Percentiles rank a stretch among this genome's conserved stretches.
Evolutionary conservation across 2,888 invertebrate genomes (phyloP).

Genomic region (Rhorus exstirpatorius): DNA sequence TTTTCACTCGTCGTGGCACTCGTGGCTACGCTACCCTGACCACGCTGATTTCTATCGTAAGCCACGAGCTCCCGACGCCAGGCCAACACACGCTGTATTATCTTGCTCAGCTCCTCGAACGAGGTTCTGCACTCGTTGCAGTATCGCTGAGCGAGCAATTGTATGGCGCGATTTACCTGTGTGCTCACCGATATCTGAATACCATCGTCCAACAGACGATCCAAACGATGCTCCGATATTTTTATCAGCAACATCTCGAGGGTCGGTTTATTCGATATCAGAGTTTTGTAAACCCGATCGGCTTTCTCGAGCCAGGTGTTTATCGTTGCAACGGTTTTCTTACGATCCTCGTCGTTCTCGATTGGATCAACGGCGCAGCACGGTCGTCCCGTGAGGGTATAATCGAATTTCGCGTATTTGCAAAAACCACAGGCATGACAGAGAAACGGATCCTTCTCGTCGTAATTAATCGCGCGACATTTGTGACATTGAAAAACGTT

Average conservation of each 20-base stretch:
- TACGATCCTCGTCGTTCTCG: slow-evolving; percentile 98
- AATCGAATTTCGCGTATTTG: slow-evolving; percentile 99
- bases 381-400: slow-evolving; percentile 95
- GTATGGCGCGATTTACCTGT: slow-evolving; percentile 96
- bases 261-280: slow-evolving; percentile 95
- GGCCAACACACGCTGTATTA: slow-evolving; percentile 96
- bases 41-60: slow-evolving; percentile 95
- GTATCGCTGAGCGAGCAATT: slow-evolving; percentile 97
- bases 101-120: slow-evolving; percentile 97
- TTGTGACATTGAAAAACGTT: slow-evolving; percentile 99
- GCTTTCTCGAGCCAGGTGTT: slow-evolving; percentile 97
- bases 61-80: slow-evolving; percentile 96
- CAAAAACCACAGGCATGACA: slow-evolving; percentile 99
- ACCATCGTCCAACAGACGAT: slow-evolving; percentile 88
- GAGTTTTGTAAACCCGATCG: slow-evolving; percentile 96
- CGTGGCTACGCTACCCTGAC: slow-evolving; percentile 82
- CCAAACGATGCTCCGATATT: slow-evolving; percentile 94
- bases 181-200: slow-evolving; percentile 86
- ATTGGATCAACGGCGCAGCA: slow-evolving; percentile 99
- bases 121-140: slow-evolving; percentile 97
- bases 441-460: slow-evolving; percentile 99
- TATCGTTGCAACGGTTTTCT: slow-evolving; percentile 97
- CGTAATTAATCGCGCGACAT: slow-evolving; percentile 99
- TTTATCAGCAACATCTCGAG: slow-evolving; percentile 95
- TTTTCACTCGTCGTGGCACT: slow-evolving; percentile 63